phyloP scores from a whole-genome alignment of 1,140 invertebrate species.

The Apis florea region DNA sequence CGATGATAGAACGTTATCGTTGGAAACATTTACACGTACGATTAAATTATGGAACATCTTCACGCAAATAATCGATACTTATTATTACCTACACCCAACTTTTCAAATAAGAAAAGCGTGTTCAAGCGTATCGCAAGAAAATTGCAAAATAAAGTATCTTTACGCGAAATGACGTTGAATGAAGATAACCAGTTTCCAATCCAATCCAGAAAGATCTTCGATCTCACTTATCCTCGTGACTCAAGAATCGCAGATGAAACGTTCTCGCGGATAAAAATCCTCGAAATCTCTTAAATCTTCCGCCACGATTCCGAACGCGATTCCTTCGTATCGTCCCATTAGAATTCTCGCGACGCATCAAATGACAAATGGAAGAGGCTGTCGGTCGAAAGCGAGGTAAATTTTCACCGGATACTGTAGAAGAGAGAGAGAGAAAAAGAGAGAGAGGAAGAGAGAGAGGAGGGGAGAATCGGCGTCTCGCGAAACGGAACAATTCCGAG shows the following conservation, averaged over 20 bases:
- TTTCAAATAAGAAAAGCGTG: no score
- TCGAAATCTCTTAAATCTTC: not conserved
- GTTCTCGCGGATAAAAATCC: not conserved
- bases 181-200: no score
- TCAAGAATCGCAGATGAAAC: not conserved
- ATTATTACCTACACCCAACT: no score
- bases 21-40: no score
- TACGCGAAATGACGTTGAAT: no score
- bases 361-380: not conserved
- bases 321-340: not conserved
- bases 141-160: no score
- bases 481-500: conserved; percentile 15
- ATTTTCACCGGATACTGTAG: conserved; percentile 27
- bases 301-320: not conserved
- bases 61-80: no score
- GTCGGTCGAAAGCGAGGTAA: not conserved
- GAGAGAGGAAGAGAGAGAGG: no score
- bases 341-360: not conserved
- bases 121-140: no score
- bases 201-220: not conserved
- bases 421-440: not conserved
- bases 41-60: no score
- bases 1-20: no score
- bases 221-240: not conserved
- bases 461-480: no score